phyloP scores from a whole-genome alignment of 2,113 vertebrate genomes.

The Antennarius striatus region DNA sequence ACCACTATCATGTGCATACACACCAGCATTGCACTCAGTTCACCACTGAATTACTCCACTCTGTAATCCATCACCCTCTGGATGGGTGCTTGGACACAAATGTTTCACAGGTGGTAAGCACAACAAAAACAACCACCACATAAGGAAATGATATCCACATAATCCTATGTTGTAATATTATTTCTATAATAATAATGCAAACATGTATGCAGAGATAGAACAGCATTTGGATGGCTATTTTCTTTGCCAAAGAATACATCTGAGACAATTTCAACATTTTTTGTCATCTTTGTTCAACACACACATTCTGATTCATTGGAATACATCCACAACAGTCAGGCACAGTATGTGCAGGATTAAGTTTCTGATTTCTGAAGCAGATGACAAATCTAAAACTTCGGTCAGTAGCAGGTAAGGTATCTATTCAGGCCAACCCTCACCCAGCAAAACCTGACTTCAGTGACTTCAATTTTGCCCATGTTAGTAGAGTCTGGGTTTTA shows the following conservation, averaged over 20 bases:
- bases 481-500: too few species aligned
- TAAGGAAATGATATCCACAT: too few species aligned
- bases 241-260: too few species aligned
- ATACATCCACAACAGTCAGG: background rate
- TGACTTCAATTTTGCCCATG: too few species aligned
- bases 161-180: too few species aligned
- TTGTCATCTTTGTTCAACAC: slow-evolving; percentile 10
- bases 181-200: too few species aligned
- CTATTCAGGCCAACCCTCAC: too few species aligned
- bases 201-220: too few species aligned
- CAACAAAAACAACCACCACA: background rate
- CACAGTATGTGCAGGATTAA: slow-evolving; percentile 1
- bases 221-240: too few species aligned
- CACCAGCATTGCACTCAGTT: slow-evolving; percentile 25
- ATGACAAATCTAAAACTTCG: slow-evolving; percentile 31
- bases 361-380: slow-evolving; percentile 23
- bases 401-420: background rate
- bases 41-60: slow-evolving; percentile 30
- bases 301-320: slow-evolving; percentile 17
- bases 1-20: slow-evolving; percentile 55
- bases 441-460: too few species aligned
- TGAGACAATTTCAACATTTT: too few species aligned
- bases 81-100: slow-evolving; percentile 44
- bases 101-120: slow-evolving; percentile 33
- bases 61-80: slow-evolving; percentile 55